phyloP scores from a whole-genome alignment of 1,140 invertebrate genomes.

The Drosophila guanche region DNA sequence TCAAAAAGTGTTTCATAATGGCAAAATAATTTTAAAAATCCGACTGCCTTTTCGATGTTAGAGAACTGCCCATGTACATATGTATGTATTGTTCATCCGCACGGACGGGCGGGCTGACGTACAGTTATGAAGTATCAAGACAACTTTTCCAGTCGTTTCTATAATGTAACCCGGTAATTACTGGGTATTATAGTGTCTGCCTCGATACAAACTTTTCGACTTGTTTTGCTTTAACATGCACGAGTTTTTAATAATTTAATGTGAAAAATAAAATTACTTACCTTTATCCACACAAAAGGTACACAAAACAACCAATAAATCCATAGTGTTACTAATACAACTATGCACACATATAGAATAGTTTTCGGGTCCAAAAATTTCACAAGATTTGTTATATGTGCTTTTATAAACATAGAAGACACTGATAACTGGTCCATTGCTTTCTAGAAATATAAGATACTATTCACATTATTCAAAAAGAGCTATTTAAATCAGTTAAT shows the following conservation, averaged over 20 bases:
- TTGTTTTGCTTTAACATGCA: too few relatives aligned
- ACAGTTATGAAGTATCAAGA: too few relatives aligned
- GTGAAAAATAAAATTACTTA: constrained; percentile 23
- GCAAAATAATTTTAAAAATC: too few relatives aligned
- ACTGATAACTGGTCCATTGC: constrained; percentile 10
- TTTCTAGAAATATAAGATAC: neutral
- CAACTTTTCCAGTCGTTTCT: too few relatives aligned
- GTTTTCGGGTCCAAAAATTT: neutral
- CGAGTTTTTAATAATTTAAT: neutral
- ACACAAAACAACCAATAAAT: constrained; percentile 62
- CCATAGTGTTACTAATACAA: constrained; percentile 7
- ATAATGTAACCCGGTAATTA: too few relatives aligned
- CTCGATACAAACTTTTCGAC: too few relatives aligned
- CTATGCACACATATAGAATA: neutral
- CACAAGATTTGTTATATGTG: neutral
- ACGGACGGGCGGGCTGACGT: too few relatives aligned
- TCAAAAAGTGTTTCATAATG: too few relatives aligned
- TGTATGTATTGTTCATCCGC: too few relatives aligned
- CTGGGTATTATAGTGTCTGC: too few relatives aligned
- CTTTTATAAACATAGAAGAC: neutral
- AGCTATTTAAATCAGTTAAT: neutral
- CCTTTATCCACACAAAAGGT: constrained; percentile 62
- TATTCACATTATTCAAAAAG: neutral
- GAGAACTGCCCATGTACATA: too few relatives aligned
- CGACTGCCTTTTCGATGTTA: too few relatives aligned